Evolutionary conservation across 2,113 vertebrate genomes (phyloP).

Genomic region (Sturnira hondurensis): DNA sequence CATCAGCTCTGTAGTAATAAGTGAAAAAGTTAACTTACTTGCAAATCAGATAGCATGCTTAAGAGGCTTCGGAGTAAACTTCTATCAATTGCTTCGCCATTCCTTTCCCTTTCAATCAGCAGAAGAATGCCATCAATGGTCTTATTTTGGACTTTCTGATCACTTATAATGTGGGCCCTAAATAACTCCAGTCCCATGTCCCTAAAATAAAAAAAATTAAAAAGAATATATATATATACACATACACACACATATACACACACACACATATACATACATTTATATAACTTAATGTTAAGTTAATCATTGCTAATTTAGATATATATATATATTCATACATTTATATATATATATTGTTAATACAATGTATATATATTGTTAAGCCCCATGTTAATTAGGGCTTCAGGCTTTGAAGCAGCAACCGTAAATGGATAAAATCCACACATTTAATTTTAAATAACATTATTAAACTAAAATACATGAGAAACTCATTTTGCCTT

Average conservation of each 20-base stretch:
- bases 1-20: conserved; percentile 12
- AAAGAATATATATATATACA: neutral
- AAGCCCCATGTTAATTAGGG: conserved; percentile 29
- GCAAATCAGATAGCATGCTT: conserved; percentile 98
- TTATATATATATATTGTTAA: too few species aligned
- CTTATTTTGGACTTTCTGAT: conserved; percentile 98
- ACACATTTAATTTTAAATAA: conserved; percentile 39
- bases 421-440: conserved; percentile 51
- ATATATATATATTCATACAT: too few species aligned
- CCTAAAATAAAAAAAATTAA: conserved; percentile 81
- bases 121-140: conserved; percentile 98
- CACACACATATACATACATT: too few species aligned
- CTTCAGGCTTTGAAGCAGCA: conserved; percentile 33
- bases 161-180: conserved; percentile 98
- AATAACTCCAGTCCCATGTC: conserved; percentile 99
- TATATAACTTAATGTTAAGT: too few species aligned
- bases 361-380: too few species aligned
- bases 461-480: conserved; percentile 44
- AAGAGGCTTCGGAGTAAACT: conserved; percentile 96
- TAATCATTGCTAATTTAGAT: too few species aligned
- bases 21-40: conserved; percentile 81
- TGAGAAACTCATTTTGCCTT: conserved; percentile 34
- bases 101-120: conserved; percentile 95
- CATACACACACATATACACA: too few species aligned
- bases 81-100: conserved; percentile 95